These are phyloP conservation scores for Muscidifurax raptorellus DNA, from an alignment of 1,140 invertebrate genomes.

Conservation along the genomic window DNA sequence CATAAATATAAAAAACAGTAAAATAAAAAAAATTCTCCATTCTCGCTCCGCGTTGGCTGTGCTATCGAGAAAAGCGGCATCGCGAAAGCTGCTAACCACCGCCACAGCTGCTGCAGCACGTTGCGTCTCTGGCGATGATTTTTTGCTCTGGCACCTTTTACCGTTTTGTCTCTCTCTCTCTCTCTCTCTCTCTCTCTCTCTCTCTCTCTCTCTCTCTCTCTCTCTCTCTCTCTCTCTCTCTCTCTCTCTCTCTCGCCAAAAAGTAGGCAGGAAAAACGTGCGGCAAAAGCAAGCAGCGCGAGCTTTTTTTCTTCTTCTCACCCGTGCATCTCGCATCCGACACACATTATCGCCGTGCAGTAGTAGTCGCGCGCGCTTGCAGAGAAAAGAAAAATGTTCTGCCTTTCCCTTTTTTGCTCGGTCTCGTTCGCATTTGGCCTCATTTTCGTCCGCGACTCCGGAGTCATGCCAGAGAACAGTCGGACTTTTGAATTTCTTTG, in stretches of 20 bases:
- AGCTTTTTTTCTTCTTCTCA: neutral
- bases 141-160: neutral
- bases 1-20: neutral
- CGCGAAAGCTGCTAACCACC: neutral
- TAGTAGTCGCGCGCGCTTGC: neutral
- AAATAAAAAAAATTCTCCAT: neutral
- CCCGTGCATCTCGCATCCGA: neutral
- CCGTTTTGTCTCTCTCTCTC: neutral
- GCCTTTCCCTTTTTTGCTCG: neutral
- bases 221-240: neutral
- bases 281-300: neutral
- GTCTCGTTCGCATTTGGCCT: neutral
- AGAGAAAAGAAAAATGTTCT: neutral
- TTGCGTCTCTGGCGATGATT: neutral
- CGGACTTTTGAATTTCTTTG: neutral
- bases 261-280: neutral
- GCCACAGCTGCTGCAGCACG: neutral
- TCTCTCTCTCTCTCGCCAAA: neutral
- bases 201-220: neutral
- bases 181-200: neutral
- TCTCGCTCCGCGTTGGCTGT: neutral
- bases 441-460: neutral
- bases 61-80: neutral
- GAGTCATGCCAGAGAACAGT: neutral
- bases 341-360: neutral